phyloP scores from a whole-genome alignment of 2,113 vertebrate species.

The Rhabdornis inornatus region DNA sequence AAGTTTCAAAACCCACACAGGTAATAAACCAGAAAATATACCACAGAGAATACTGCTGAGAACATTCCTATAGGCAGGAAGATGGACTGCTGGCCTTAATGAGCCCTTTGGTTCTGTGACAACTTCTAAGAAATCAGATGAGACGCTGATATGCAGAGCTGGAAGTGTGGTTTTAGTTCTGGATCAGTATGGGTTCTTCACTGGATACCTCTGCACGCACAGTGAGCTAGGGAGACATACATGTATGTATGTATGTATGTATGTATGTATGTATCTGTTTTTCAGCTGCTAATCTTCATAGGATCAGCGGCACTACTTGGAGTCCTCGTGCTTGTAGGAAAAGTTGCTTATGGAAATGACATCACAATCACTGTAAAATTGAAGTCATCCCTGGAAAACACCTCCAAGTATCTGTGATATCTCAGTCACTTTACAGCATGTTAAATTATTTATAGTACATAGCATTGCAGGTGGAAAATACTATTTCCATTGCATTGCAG shows the following conservation, averaged over 20 bases:
- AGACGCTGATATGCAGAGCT: neutral
- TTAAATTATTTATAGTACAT: constrained; percentile 7
- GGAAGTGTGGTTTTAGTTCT: neutral
- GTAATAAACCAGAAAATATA: neutral
- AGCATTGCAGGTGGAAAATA: neutral
- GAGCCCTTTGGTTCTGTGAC: neutral
- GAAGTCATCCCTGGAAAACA: neutral
- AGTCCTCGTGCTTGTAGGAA: neutral
- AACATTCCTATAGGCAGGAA: neutral
- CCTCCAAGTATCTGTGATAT: neutral
- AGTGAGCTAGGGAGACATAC: rapidly evolving
- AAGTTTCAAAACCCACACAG: neutral
- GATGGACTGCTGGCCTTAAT: neutral
- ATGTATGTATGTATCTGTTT: neutral
- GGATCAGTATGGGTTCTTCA: neutral
- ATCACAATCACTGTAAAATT: neutral
- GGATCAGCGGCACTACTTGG: neutral
- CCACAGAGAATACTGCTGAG: neutral
- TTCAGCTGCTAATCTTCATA: neutral
- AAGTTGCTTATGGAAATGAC: neutral
- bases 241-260: too few species aligned
- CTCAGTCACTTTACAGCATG: neutral
- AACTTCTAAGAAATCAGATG: neutral
- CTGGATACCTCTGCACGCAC: neutral
- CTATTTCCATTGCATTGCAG: neutral